A percentile compares a stretch with the other conserved stretches of the same genome.
phyloP scores from a whole-genome alignment of 2,113 vertebrate genomes.

The Seriola aureovittata region DNA sequence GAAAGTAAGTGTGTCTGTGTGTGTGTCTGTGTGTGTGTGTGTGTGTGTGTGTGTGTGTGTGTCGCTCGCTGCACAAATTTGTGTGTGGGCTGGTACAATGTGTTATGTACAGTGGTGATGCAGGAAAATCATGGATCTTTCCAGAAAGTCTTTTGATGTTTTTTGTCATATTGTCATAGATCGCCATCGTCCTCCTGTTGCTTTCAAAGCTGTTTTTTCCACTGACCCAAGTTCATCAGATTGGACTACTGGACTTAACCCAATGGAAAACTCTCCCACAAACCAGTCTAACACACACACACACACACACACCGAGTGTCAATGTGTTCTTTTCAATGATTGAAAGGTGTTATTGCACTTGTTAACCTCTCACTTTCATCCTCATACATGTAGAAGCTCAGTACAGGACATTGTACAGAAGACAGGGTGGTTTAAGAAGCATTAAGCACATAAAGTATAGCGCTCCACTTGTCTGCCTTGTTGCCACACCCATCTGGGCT shows the following conservation, averaged over 20 bases:
- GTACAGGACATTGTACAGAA: neutral
- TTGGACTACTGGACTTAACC: conserved; percentile 64
- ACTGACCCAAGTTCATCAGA: conserved; percentile 64
- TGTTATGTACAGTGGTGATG: conserved; percentile 55
- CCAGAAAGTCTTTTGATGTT: conserved; percentile 51
- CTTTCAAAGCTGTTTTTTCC: conserved; percentile 51
- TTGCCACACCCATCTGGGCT: conserved; percentile 57
- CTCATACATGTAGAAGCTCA: conserved; percentile 15
- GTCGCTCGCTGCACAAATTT: neutral
- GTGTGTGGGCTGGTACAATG: conserved; percentile 32
- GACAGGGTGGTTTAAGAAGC: conserved; percentile 42
- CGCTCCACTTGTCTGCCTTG: conserved; percentile 26
- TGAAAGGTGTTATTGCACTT: conserved; percentile 69
- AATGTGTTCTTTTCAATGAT: conserved; percentile 78
- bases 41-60: neutral
- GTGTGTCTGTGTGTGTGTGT: conserved; percentile 7
- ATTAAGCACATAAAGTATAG: conserved; percentile 10
- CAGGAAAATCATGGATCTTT: conserved; percentile 39
- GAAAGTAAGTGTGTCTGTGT: conserved; percentile 24
- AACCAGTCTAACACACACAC: conserved; percentile 32
- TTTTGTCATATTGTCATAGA: conserved; percentile 41
- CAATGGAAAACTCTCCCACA: conserved; percentile 68
- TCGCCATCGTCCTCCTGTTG: conserved; percentile 6
- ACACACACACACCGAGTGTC: conserved; percentile 43
- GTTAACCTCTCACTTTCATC: conserved; percentile 59